Evolutionary conservation across 30 jellyfish, hydroid and myxozoan genomes (phyloP).

Genomic region (Nemopilema nomurai): DNA sequence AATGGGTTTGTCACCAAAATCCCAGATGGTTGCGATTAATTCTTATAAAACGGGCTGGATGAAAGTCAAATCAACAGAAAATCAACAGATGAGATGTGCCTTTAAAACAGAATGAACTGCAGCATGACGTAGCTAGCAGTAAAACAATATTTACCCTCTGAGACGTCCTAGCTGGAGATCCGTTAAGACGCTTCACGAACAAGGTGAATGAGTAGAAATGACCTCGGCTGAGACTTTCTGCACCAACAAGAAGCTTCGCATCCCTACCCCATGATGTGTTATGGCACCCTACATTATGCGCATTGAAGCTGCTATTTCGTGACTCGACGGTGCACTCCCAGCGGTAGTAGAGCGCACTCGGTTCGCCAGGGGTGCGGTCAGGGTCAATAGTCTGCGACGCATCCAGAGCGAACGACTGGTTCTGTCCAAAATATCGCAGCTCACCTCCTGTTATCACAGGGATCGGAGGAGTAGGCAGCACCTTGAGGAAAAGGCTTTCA

Average conservation of each 20-base stretch:
- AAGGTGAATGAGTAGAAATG: neutral
- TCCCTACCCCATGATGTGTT: constrained; percentile 19
- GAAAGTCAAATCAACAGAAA: no score
- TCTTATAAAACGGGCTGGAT: no score
- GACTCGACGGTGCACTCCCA: constrained; percentile 45
- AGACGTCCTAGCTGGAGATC: constrained; percentile 16
- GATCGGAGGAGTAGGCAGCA: constrained; percentile 60
- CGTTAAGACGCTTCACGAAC: constrained; percentile 26
- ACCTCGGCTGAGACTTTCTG: constrained; percentile 28
- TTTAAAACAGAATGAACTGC: no score
- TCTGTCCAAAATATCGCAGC: constrained; percentile 49
- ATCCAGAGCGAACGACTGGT: constrained; percentile 57
- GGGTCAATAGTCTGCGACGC: constrained; percentile 75
- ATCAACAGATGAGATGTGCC: no score
- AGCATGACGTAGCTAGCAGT: neutral
- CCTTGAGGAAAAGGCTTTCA: constrained; percentile 18
- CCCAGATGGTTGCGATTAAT: no score
- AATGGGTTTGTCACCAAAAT: no score
- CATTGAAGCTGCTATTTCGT: neutral
- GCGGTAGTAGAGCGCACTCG: constrained; percentile 26
- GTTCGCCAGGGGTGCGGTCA: constrained; percentile 5
- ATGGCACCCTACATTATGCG: neutral
- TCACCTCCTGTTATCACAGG: constrained; percentile 85
- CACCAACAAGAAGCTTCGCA: neutral
- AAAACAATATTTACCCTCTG: constrained; percentile 47